Percentiles rank a stretch among this genome's conserved stretches.
Conservation (phyloP, 2,113 vertebrate species). For the Crotalus viridis region DNA sequence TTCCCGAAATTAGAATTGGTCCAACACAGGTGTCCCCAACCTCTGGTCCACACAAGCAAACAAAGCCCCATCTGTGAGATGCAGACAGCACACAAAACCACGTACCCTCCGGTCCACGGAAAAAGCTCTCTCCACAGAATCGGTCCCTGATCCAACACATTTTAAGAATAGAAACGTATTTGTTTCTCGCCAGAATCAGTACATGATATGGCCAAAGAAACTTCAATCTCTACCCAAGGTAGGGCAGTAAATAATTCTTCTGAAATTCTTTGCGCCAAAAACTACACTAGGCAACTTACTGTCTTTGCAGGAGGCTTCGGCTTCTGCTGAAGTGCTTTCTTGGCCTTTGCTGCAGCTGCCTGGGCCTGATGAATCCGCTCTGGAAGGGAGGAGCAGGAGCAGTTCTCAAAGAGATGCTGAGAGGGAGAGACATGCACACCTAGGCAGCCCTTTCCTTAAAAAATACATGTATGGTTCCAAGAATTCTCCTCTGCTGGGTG, state of each 20-base stretch:
- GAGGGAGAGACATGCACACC: not conserved
- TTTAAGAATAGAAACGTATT: not conserved
- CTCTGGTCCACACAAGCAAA: too few relatives aligned
- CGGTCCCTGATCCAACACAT: too few relatives aligned
- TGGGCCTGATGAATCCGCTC: slow-evolving; percentile 97
- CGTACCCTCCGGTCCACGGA: too few relatives aligned
- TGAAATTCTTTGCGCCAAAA: not conserved
- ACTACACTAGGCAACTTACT: slow-evolving; percentile 70
- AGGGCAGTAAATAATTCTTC: not conserved
- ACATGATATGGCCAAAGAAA: too few relatives aligned
- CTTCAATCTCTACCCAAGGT: not conserved
- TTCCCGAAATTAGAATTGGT: not conserved
- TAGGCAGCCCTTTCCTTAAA: not conserved
- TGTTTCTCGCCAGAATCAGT: not conserved
- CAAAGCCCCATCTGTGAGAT: too few relatives aligned
- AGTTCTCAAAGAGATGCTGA: slow-evolving; percentile 66
- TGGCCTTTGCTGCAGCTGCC: slow-evolving; percentile 94
- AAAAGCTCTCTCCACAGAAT: too few relatives aligned
- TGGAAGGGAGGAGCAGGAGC: slow-evolving; percentile 56
- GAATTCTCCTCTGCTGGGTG: not conserved
- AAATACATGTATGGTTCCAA: not conserved
- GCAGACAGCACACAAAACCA: too few relatives aligned
- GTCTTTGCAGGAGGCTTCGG: slow-evolving; percentile 90
- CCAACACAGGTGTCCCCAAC: too few relatives aligned
- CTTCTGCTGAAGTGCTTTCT: slow-evolving; percentile 96